Evolutionary conservation across 2,113 vertebrate species (phyloP).

Genomic region (Upupa epops): DNA sequence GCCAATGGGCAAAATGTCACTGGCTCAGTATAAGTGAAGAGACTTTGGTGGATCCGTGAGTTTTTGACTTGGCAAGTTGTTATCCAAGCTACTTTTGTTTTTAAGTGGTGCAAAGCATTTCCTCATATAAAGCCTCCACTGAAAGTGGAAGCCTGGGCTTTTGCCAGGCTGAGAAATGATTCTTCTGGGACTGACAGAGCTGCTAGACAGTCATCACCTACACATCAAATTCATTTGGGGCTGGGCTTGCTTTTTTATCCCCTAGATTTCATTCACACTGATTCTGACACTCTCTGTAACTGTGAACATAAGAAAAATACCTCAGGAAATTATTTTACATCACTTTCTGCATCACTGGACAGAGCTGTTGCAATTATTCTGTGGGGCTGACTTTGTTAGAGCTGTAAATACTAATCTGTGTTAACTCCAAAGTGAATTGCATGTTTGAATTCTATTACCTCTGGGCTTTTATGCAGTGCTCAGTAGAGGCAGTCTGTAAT

Average conservation of each 20-base stretch:
- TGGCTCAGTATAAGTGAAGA: not conserved
- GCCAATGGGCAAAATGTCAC: not conserved
- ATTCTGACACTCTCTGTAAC: not conserved
- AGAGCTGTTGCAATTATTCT: not conserved
- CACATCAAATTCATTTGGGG: not conserved
- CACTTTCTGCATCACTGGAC: not conserved
- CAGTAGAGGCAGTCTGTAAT: not conserved
- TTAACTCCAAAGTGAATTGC: not conserved
- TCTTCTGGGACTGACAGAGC: not conserved
- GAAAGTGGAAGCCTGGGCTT: not conserved
- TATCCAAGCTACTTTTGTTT: not conserved
- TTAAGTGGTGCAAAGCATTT: not conserved
- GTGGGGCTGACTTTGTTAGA: not conserved
- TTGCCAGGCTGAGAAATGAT: not conserved
- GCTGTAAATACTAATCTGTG: not conserved
- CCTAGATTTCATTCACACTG: not conserved
- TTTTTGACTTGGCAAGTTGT: not conserved
- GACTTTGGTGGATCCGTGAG: not conserved
- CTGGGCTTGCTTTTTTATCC: not conserved
- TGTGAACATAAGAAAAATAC: not conserved
- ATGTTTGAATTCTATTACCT: not conserved
- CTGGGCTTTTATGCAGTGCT: not conserved
- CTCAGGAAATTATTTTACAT: not conserved
- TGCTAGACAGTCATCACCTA: not conserved
- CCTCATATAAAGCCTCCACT: not conserved